phyloP scores from a whole-genome alignment of 92 coral and sea anemone genomes.

The Porites cylindrica region DNA sequence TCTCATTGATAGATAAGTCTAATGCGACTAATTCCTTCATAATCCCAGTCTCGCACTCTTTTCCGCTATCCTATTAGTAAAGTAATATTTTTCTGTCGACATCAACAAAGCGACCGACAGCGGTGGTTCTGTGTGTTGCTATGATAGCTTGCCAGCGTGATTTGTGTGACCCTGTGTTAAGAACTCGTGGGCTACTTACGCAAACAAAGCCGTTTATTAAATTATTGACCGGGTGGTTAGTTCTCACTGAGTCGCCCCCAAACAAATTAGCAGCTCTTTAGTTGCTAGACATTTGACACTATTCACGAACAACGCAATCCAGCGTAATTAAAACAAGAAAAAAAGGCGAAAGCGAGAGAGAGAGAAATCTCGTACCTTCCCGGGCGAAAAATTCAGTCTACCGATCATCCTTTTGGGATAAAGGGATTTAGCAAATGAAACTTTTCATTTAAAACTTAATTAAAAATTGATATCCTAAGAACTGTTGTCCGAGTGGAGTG shows the following conservation, averaged over 20 bases:
- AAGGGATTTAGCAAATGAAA: not conserved
- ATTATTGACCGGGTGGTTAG: conserved; percentile 85
- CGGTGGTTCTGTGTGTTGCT: conserved; percentile 60
- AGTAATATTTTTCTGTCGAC: conserved; percentile 69
- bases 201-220: conserved; percentile 90
- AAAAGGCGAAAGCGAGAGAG: not conserved
- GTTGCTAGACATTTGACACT: conserved; percentile 64
- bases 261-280: conserved; percentile 57
- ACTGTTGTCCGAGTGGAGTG: conserved; percentile 12
- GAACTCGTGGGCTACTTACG: conserved; percentile 68
- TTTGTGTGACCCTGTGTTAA: conserved; percentile 72
- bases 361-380: too few relatives aligned
- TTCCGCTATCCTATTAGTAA: conserved; percentile 82
- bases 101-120: conserved; percentile 74
- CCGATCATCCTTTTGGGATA: not conserved
- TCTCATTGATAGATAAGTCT: conserved; percentile 84
- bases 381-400: not conserved
- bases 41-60: conserved; percentile 79
- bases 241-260: conserved; percentile 59
- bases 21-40: conserved; percentile 90
- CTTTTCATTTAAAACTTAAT: conserved; percentile 27
- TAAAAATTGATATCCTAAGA: conserved; percentile 27
- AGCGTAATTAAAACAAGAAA: not conserved
- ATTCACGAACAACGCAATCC: conserved; percentile 52
- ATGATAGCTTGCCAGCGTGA: conserved; percentile 37